Base-by-base conservation (phyloP, 2,888 invertebrate genomes). In the Tachina grossa region DNA sequence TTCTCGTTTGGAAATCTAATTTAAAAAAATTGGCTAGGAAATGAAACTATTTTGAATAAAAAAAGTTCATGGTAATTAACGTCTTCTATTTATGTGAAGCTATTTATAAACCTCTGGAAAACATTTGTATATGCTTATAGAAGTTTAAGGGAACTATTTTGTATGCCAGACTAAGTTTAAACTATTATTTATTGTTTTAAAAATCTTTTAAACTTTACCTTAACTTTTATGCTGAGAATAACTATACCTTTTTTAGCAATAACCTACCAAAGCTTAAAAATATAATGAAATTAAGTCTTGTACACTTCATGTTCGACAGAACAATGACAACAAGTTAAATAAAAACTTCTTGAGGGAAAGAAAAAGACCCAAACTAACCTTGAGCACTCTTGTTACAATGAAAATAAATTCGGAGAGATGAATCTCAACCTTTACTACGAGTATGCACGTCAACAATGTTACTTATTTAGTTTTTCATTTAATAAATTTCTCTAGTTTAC, bases 311-410 rank as follows among this genome's bases (percentile, higher is more conserved):
- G n/a, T 63, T 55, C 47, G 47, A 63, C 47, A 79, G n/a, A 65
- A 72, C 71, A 79, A 65, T 71, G 71, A 47, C 63, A 79, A 55
- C 53, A 71, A 71, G 61, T 79, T 68, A 63, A 59, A 78, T 69
- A 78, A 61, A 45, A 69, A 61, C 39, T 61, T 16, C 31, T 51
- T 22, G 13, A 9, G 43, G 13, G 11, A 53, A n/a, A 45, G 16
- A 65, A 43, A 49, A 59, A 47, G 14, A 66, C 10, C 14, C 43
- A 31, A 72, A 85, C 78, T 85, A 85, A 83, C 85, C 85, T 83
- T 85, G 82, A 85, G 85, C 53, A 79, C 75, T 72, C 79, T 85
- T 83, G 51, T 66, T 72, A 77, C 83, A 72, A 83, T 65, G 57
- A 66, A 83, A 65, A 72, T 65, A 83, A 66, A 59, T 72, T 79